Percentiles rank a stretch among this genome's conserved stretches.
These are phyloP conservation scores for Teleiodes luculella DNA, from an alignment of 2,888 invertebrate species.

Conservation along the genomic window DNA sequence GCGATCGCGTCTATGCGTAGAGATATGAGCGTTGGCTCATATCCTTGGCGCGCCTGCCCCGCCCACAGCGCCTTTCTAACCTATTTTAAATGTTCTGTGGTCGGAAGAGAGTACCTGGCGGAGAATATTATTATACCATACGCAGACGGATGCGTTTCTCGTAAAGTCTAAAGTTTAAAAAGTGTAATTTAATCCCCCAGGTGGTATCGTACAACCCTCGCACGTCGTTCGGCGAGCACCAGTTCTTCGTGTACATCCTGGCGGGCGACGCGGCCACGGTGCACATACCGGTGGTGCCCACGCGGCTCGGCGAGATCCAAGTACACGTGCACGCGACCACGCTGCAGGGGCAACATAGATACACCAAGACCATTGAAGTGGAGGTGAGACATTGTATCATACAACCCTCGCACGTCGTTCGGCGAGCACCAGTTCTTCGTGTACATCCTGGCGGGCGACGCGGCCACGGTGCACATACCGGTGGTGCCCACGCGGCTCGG, in stretches of 20 bases:
- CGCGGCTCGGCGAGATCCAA: slow-evolving; percentile 84
- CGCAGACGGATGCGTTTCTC: too few species aligned
- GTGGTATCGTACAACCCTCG: slow-evolving; percentile 92
- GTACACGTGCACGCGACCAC: slow-evolving; percentile 88
- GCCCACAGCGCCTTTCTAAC: too few species aligned
- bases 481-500: slow-evolving; percentile 91
- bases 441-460: slow-evolving; percentile 88
- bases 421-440: slow-evolving; percentile 98
- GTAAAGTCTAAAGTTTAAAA: too few species aligned
- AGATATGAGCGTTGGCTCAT: too few species aligned
- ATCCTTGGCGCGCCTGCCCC: too few species aligned
- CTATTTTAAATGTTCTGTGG: too few species aligned
- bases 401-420: slow-evolving; percentile 92
- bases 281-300: slow-evolving; percentile 93
- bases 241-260: slow-evolving; percentile 92
- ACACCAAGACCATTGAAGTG: slow-evolving; percentile 82
- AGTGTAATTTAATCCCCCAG: slow-evolving; percentile 33
- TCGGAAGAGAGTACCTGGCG: too few species aligned
- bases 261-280: slow-evolving; percentile 90
- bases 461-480: slow-evolving; percentile 91
- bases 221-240: slow-evolving; percentile 95
- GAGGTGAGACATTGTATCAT: slow-evolving; percentile 82
- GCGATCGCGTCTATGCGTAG: too few species aligned
- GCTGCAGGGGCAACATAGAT: slow-evolving; percentile 84
- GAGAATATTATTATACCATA: too few species aligned